phyloP scores from a whole-genome alignment of 2,888 invertebrate genomes.

The Graphium colonna region DNA sequence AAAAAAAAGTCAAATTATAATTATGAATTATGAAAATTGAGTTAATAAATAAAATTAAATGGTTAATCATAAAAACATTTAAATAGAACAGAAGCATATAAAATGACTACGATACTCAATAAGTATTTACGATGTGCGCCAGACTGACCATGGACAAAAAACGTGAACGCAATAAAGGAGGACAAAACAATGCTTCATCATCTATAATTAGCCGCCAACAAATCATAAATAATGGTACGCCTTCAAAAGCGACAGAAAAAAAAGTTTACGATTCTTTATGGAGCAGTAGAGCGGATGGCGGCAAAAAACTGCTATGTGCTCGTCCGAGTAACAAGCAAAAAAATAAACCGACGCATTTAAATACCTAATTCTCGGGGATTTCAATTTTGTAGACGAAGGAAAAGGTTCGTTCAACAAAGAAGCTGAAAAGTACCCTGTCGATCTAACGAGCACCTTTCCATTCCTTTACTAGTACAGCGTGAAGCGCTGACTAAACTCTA shows the following conservation, averaged over 20 bases:
- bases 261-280: slow-evolving; percentile 51
- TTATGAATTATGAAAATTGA: too few relatives aligned
- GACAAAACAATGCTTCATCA: slow-evolving; percentile 39
- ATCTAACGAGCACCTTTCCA: slow-evolving; percentile 53
- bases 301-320: slow-evolving; percentile 52
- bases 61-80: too few relatives aligned
- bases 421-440: slow-evolving; percentile 58
- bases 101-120: too few relatives aligned
- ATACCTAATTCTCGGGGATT: slow-evolving; percentile 39
- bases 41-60: too few relatives aligned
- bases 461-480: slow-evolving; percentile 31
- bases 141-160: slow-evolving; percentile 1
- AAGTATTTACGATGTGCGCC: too few relatives aligned
- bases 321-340: slow-evolving; percentile 34
- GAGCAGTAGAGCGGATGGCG: slow-evolving; percentile 38
- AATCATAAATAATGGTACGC: slow-evolving; percentile 66
- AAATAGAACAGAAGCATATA: too few relatives aligned
- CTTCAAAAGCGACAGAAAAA: slow-evolving; percentile 49
- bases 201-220: slow-evolving; percentile 63
- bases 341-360: slow-evolving; percentile 51
- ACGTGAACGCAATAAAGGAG: slow-evolving; percentile 8
- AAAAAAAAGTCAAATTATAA: too few relatives aligned
- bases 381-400: slow-evolving; percentile 32
- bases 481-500: slow-evolving; percentile 44
- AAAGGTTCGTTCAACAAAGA: slow-evolving; percentile 50